phyloP scores from a whole-genome alignment of 2,888 invertebrate genomes.

The Drosophila nr. fundita region DNA sequence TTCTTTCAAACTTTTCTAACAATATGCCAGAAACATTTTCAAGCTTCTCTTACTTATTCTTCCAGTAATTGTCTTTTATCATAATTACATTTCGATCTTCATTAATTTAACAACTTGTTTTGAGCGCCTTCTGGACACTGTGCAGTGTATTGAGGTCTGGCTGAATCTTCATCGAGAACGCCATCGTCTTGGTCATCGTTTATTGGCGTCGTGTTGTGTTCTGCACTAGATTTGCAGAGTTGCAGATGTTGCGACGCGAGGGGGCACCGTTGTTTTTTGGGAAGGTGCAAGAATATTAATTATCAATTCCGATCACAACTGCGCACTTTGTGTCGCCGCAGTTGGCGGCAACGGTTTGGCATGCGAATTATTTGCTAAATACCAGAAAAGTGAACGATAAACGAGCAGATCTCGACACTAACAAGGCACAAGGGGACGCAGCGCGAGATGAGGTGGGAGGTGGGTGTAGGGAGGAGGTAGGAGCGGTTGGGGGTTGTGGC shows the following conservation, averaged over 20 bases:
- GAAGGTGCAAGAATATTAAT: slow-evolving; percentile 85
- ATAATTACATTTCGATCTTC: background rate
- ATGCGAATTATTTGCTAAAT: slow-evolving; percentile 82
- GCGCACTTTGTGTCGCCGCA: slow-evolving; percentile 82
- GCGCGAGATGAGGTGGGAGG: background rate
- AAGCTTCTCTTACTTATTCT: background rate
- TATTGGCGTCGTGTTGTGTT: background rate
- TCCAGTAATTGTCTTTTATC: background rate
- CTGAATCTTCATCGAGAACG: slow-evolving; percentile 14
- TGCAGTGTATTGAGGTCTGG: slow-evolving; percentile 22
- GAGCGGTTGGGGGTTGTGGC: background rate
- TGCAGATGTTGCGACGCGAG: slow-evolving; percentile 37
- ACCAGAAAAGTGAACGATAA: slow-evolving; percentile 73
- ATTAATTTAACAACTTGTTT: slow-evolving; percentile 1
- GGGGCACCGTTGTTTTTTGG: slow-evolving; percentile 57
- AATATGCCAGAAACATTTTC: background rate
- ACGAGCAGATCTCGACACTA: slow-evolving; percentile 12
- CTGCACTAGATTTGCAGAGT: slow-evolving; percentile 31
- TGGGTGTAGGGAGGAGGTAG: background rate
- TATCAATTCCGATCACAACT: slow-evolving; percentile 84
- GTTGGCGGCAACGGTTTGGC: slow-evolving; percentile 77
- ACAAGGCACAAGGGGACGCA: slow-evolving; percentile 10
- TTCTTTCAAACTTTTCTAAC: background rate
- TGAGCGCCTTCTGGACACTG: slow-evolving; percentile 16
- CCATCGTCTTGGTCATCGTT: background rate